A percentile compares a stretch with the other conserved stretches of the same genome.
phyloP scores from a whole-genome alignment of 2,797 vertebrate species.

The Psittacula echo region DNA sequence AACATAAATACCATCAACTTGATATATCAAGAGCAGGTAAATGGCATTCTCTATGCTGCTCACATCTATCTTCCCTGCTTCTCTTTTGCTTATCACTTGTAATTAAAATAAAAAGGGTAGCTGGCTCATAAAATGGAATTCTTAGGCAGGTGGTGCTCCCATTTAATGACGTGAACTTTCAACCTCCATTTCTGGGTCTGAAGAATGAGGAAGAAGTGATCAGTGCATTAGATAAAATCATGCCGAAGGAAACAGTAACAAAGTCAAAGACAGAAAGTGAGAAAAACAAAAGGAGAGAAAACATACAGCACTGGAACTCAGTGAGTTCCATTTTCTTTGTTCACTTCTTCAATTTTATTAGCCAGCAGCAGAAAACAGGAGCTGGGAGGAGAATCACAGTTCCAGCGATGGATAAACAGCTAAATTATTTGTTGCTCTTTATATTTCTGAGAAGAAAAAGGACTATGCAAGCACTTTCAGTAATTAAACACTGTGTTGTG shows the following conservation, averaged over 20 bases:
- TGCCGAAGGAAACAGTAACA: neutral
- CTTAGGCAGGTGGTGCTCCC: neutral
- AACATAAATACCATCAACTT: slow-evolving; percentile 42
- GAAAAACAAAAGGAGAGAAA: neutral
- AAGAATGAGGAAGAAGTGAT: neutral
- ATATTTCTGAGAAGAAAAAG: neutral
- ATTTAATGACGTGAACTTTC: slow-evolving; percentile 3
- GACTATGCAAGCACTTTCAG: neutral
- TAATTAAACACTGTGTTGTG: neutral
- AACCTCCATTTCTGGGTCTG: neutral
- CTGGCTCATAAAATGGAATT: neutral
- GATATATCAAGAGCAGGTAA: slow-evolving; percentile 18
- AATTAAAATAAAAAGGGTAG: slow-evolving; percentile 11
- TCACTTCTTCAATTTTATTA: neutral
- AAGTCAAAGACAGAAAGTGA: neutral
- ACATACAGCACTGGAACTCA: neutral
- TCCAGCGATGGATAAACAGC: neutral
- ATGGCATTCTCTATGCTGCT: neutral
- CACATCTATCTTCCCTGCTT: neutral
- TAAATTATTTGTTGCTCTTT: neutral
- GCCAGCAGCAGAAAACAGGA: neutral
- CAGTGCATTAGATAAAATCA: neutral
- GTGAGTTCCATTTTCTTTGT: neutral
- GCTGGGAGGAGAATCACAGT: neutral
- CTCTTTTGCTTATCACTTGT: neutral